phyloP scores from a whole-genome alignment of 2,797 vertebrate species.

The Sus cebifrons region DNA sequence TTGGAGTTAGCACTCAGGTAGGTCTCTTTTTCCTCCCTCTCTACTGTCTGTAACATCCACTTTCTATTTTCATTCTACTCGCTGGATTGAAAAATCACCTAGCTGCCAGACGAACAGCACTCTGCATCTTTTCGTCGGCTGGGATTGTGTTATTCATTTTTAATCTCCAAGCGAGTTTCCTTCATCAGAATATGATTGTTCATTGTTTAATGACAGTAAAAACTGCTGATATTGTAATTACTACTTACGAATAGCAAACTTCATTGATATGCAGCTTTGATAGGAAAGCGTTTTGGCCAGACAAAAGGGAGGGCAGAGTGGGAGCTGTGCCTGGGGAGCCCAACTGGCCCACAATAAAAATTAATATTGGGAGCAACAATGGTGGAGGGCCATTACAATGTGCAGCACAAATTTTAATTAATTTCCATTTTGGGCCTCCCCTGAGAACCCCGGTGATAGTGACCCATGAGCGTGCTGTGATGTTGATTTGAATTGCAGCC shows the following conservation, averaged over 20 bases:
- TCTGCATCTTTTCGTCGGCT: conserved; percentile 83
- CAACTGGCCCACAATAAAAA: conserved; percentile 95
- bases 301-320: conserved; percentile 96
- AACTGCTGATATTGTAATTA: conserved; percentile 99
- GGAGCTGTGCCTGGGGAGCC: conserved; percentile 93
- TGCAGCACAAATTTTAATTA: conserved; percentile 98
- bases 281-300: conserved; percentile 93
- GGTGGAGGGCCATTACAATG: conserved; percentile 95
- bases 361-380: conserved; percentile 97
- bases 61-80: conserved; percentile 42
- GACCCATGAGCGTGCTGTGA: conserved; percentile 91
- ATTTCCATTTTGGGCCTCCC: conserved; percentile 98
- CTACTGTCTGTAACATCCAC: conserved; percentile 48
- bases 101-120: conserved; percentile 92
- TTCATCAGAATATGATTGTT: conserved; percentile 93
- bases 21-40: conserved; percentile 77
- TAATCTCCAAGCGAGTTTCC: conserved; percentile 90
- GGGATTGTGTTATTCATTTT: conserved; percentile 88
- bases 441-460: conserved; percentile 92
- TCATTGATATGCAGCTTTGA: conserved; percentile 98
- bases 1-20: conserved; percentile 99
- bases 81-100: conserved; percentile 84
- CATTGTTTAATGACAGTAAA: conserved; percentile 97
- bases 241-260: conserved; percentile 96
- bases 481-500: conserved; percentile 93